Base-by-base conservation (phyloP, 2,888 invertebrate species). In the Dicroscelio sp. region DNA sequence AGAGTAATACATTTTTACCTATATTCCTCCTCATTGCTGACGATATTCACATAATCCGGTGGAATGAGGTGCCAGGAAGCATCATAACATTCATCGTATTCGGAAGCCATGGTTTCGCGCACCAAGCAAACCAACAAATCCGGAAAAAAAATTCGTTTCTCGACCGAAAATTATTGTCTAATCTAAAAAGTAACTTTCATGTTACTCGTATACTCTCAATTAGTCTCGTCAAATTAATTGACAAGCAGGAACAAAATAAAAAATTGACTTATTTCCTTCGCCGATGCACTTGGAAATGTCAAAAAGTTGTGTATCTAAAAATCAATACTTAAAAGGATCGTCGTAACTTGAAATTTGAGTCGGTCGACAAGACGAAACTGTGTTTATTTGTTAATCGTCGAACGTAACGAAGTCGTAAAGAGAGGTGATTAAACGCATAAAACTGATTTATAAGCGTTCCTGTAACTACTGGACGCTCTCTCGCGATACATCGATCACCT, bases 41-140 rank as follows among this genome's bases (percentile, higher is more conserved):
- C 97, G 96, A 98, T 98, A 96, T 98, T 98, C 95, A 97, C 97
- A 96, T 98, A 98, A 96, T 98, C 98, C 95, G 98, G 98, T 14
- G 98, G 98, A 93, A 98, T 97, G 93, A 98, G 97, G 88, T 98
- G 97, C 98, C 98, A 98, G 95, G 97, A 97, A 94, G 97, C 97
- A 95, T 98, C 98, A 95, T 97, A 97, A 95, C 97, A 98, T 86
- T 97, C 97, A 90, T 97, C 97, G 94, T 98, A 98, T 89, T 97
- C 97, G 88, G 97, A 97, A 89, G 97, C 97, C 94, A 97, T 97
- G 20, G 38, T 86, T 82, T 2, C 52, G 31, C 30, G 20, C 76
- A 86, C 89, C 12, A 80, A 80, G 76, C 31, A 33, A 63, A 65
- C n/a, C 35, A 55, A 55, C 27, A 67, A 90, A 85, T n/a, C n/a